Evolutionary conservation across 1,140 invertebrate genomes (phyloP), one percentile per base, ranked within the genome.

Genomic region (Copidosoma floridanum): DNA sequence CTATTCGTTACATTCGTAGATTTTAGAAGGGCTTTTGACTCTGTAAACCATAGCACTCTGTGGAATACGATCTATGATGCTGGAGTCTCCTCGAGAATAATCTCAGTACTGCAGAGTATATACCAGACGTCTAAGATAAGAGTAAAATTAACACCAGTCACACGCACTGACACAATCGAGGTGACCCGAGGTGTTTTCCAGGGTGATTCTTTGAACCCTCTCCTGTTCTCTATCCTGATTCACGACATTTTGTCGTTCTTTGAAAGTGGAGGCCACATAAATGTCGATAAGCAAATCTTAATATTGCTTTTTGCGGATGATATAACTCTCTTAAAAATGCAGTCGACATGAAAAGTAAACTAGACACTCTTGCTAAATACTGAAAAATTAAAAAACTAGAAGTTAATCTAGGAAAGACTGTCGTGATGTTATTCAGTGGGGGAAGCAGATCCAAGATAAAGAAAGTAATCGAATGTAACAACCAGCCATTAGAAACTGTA

Each of bases 291-390:
- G 3, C 32, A 61, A 16, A 56, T 65, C 0, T 24, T 55, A 16
- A n/a, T 61, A 11, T 41, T 69, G 11, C 37, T 67, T 1, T 69
- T 65, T 53, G 62, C 62, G 7, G 65, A 69, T 43, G 67, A 69
- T 27, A 32, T 67, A 2, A 58, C 58, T 2, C 18, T 63, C 1
- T n/a, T 35, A 35, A 35, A 35, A 12, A 35, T 12, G 12, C 12
- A 35, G 32, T 35, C 32, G 32, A 35, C 32, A 7, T 35, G 6
- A 35, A 35, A 35, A 35, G 12, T 7, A 35, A 35, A 35, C 6
- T 35, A 12, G 37, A 35, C 32, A 35, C 32, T 35, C 38, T 69
- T 3, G 32, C 18, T 1, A 38, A 60, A 18, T 69, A 64, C 24
- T 65, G 63, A 21, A 11, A 24, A n/a, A n/a, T n/a, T n/a, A 35